Conservation (phyloP, 1,140 invertebrate species). For the Saccostrea cuccullata region DNA sequence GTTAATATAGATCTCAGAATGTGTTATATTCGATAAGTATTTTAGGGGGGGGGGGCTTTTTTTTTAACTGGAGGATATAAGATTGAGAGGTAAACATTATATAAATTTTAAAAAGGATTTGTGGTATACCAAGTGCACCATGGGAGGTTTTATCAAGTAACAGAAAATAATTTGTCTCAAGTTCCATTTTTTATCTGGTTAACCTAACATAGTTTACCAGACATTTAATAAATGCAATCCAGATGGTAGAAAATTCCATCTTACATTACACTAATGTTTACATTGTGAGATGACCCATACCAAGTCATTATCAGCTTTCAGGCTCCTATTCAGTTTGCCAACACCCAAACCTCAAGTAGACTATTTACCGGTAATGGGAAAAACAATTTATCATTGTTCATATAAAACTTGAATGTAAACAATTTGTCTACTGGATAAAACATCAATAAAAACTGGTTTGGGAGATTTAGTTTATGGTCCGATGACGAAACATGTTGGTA, state of each 20-base stretch:
- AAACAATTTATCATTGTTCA: constrained; percentile 32
- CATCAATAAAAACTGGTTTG: constrained; percentile 6
- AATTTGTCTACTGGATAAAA: constrained; percentile 7
- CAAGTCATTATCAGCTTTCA: constrained; percentile 26
- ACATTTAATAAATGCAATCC: constrained; percentile 14
- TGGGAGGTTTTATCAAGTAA: not conserved
- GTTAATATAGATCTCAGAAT: not conserved
- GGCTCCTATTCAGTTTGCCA: constrained; percentile 23
- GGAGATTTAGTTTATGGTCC: not conserved
- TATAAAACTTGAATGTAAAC: not conserved
- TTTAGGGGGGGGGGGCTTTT: not conserved
- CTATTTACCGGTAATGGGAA: not conserved
- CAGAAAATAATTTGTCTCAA: not conserved
- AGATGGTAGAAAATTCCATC: constrained; percentile 15
- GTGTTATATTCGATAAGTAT: not conserved
- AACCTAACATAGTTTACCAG: not conserved
- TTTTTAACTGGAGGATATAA: no score
- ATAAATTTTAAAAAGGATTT: not conserved
- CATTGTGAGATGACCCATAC: constrained; percentile 8
- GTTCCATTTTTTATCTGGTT: constrained; percentile 13
- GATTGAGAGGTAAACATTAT: not conserved
- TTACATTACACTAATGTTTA: constrained; percentile 18
- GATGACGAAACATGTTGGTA: not conserved
- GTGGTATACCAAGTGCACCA: not conserved
- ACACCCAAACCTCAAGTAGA: constrained; percentile 3